Evolutionary conservation across 2,888 invertebrate genomes (phyloP).

Genomic region (Tethea ocularis): DNA sequence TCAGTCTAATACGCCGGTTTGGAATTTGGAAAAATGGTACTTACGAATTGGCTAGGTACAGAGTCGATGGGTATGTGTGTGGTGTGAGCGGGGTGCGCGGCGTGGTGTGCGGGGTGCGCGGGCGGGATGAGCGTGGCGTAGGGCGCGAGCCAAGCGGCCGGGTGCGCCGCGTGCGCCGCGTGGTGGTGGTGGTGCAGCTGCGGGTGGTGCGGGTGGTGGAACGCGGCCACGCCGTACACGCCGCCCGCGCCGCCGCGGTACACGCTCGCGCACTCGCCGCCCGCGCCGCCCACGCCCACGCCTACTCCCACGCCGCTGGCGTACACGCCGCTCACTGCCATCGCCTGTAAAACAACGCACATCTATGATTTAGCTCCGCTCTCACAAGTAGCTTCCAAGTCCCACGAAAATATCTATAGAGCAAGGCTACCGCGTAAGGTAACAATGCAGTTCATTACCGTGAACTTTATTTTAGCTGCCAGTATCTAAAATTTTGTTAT

Average conservation of each 20-base stretch:
- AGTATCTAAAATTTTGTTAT: too few relatives aligned
- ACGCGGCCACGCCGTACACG: slow-evolving; percentile 75
- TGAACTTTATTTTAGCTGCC: too few relatives aligned
- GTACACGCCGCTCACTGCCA: slow-evolving; percentile 77
- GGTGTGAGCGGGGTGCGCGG: slow-evolving; percentile 67
- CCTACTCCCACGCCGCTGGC: slow-evolving; percentile 60
- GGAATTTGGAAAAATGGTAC: slow-evolving; percentile 33
- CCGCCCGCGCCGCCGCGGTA: slow-evolving; percentile 73
- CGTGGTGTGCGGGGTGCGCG: slow-evolving; percentile 67
- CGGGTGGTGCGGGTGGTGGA: slow-evolving; percentile 64
- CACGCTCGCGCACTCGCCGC: slow-evolving; percentile 70
- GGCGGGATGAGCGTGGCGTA: slow-evolving; percentile 76
- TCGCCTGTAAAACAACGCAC: slow-evolving; percentile 51
- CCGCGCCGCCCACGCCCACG: slow-evolving; percentile 52
- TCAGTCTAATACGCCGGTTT: too few relatives aligned
- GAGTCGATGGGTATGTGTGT: slow-evolving; percentile 76
- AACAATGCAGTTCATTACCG: too few relatives aligned
- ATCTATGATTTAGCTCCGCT: too few relatives aligned
- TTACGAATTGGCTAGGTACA: slow-evolving; percentile 81
- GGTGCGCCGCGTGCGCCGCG: slow-evolving; percentile 51
- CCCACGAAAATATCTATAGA: too few relatives aligned
- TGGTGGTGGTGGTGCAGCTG: slow-evolving; percentile 76
- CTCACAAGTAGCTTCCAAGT: too few relatives aligned
- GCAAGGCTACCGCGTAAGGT: too few relatives aligned
- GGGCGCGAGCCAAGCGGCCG: slow-evolving; percentile 75